Evolutionary conservation across 2,888 invertebrate genomes (phyloP).

Genomic region (Drosophila pullipes): DNA sequence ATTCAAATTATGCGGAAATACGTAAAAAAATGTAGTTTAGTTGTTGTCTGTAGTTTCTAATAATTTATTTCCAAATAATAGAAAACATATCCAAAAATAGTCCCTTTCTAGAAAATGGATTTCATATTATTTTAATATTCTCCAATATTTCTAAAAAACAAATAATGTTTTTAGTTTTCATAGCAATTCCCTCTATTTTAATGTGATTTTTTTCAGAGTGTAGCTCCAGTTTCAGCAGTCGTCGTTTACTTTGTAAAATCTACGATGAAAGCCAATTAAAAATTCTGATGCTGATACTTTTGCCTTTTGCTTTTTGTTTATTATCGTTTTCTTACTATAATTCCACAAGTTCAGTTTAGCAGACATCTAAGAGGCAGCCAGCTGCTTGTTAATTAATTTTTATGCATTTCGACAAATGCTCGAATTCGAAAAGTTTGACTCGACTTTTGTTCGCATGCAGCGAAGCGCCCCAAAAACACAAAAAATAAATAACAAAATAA

Average conservation of each 20-base stretch:
- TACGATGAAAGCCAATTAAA: slow-evolving; percentile 74
- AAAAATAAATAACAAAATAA: not conserved
- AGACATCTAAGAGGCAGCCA: slow-evolving; percentile 22
- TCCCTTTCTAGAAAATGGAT: not conserved
- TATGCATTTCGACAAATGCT: slow-evolving; percentile 77
- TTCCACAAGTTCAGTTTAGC: slow-evolving; percentile 34
- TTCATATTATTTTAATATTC: not conserved
- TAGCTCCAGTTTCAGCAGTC: not conserved
- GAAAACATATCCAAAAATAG: not conserved
- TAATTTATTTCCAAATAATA: not conserved
- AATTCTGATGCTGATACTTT: slow-evolving; percentile 60
- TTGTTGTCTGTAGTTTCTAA: too few species aligned
- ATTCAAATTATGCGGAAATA: too few species aligned
- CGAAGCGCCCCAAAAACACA: slow-evolving; percentile 49
- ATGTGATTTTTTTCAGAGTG: not conserved
- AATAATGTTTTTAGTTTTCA: not conserved
- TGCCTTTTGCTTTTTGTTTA: slow-evolving; percentile 24
- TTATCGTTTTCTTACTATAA: slow-evolving; percentile 41
- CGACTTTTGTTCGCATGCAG: slow-evolving; percentile 46
- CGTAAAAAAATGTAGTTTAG: too few species aligned
- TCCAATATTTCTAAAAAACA: not conserved
- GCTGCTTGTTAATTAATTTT: slow-evolving; percentile 78
- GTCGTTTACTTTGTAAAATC: slow-evolving; percentile 39
- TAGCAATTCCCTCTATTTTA: not conserved
- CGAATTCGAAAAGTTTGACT: slow-evolving; percentile 57